phyloP scores from a whole-genome alignment of 2,888 invertebrate genomes.

The Macrosoma leucophasiata region DNA sequence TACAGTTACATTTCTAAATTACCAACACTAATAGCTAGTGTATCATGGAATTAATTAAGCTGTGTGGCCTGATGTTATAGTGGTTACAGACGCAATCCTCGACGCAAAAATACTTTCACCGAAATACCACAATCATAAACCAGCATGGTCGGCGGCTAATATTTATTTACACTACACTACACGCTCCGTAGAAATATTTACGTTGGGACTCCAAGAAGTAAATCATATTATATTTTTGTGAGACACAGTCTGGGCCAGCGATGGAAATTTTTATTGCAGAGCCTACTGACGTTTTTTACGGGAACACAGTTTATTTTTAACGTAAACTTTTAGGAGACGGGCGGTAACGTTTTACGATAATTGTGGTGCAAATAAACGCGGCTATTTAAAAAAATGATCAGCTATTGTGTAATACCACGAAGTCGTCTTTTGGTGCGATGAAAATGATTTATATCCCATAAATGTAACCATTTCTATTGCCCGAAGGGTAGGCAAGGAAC shows the following conservation, averaged over 20 bases:
- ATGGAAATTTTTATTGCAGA: slow-evolving; percentile 12
- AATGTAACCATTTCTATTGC: too few species aligned
- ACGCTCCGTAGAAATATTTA: slow-evolving; percentile 38
- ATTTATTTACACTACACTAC: slow-evolving; percentile 47
- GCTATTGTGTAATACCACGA: too few species aligned
- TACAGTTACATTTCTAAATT: background rate
- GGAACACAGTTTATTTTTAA: too few species aligned
- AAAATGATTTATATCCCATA: too few species aligned
- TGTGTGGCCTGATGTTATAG: slow-evolving; percentile 3
- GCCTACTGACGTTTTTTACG: slow-evolving; percentile 11
- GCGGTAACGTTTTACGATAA: too few species aligned
- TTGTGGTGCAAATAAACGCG: too few species aligned
- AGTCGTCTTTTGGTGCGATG: too few species aligned
- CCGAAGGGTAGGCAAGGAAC: too few species aligned
- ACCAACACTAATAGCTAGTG: slow-evolving; percentile 32
- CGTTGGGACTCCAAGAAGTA: slow-evolving; percentile 17
- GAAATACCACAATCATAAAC: slow-evolving; percentile 52
- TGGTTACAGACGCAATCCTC: slow-evolving; percentile 37
- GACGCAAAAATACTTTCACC: slow-evolving; percentile 52
- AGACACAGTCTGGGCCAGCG: slow-evolving; percentile 14
- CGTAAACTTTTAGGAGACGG: too few species aligned
- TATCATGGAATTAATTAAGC: slow-evolving; percentile 11
- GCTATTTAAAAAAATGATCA: too few species aligned
- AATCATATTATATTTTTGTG: slow-evolving; percentile 24
- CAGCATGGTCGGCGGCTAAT: slow-evolving; percentile 34